phyloP scores from a whole-genome alignment of 2,113 vertebrate genomes.

The Charina bottae region DNA sequence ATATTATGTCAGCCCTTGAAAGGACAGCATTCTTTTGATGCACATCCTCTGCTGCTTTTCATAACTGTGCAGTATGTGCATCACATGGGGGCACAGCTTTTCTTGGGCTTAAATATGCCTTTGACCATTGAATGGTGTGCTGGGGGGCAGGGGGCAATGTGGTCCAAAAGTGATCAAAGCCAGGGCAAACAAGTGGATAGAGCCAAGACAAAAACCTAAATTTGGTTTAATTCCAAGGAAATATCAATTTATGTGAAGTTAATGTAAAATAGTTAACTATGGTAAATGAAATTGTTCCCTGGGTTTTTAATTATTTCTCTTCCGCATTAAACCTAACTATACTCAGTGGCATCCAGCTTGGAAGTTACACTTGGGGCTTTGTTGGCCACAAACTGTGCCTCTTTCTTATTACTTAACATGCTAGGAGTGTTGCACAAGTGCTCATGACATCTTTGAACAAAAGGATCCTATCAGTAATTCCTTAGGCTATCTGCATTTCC shows the following conservation, averaged over 20 bases:
- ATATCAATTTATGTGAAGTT: not conserved
- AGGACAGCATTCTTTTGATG: not conserved
- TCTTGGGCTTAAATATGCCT: not conserved
- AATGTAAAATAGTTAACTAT: not conserved
- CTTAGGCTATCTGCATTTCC: not conserved
- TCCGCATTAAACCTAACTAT: not conserved
- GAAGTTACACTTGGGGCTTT: not conserved
- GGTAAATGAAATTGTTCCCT: not conserved
- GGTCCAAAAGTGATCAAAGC: not conserved
- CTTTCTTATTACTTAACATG: not conserved
- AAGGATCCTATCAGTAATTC: not conserved
- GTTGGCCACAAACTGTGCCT: not conserved
- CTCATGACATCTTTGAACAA: not conserved
- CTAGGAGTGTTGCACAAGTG: not conserved
- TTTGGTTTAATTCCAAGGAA: not conserved
- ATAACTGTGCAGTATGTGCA: not conserved
- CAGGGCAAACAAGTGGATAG: not conserved
- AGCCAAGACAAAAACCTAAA: not conserved
- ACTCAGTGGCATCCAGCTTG: not conserved
- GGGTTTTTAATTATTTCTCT: not conserved
- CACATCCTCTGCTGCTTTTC: not conserved
- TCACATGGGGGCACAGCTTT: not conserved
- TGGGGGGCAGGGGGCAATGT: not conserved
- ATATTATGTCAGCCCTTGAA: not conserved
- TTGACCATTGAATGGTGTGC: not conserved